Conservation (phyloP, 2,888 invertebrate species). For the Caenorhabditis sp. region DNA sequence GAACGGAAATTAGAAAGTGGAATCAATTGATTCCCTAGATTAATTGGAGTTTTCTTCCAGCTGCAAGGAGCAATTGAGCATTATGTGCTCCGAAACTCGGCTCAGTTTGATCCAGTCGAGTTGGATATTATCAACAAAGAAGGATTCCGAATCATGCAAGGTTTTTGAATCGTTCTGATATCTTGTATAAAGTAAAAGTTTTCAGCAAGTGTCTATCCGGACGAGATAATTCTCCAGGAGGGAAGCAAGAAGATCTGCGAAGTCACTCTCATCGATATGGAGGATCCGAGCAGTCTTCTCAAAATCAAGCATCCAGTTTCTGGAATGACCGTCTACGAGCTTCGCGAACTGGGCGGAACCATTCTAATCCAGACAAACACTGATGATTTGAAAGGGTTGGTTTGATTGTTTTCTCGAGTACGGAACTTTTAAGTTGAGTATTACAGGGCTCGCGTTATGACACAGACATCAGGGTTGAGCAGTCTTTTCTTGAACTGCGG, state of each 20-base stretch:
- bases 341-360: slow-evolving; percentile 66
- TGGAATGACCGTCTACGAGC: slow-evolving; percentile 69
- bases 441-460: slow-evolving; percentile 67
- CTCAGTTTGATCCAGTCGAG: slow-evolving; percentile 79
- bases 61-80: slow-evolving; percentile 78
- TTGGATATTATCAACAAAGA: slow-evolving; percentile 76
- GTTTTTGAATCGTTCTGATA: slow-evolving; percentile 8
- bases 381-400: slow-evolving; percentile 65
- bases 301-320: slow-evolving; percentile 81
- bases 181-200: slow-evolving; percentile 2
- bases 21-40: neutral
- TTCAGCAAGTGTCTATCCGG: slow-evolving; percentile 76
- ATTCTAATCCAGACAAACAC: slow-evolving; percentile 68
- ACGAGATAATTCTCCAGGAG: slow-evolving; percentile 79
- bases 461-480: slow-evolving; percentile 60
- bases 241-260: slow-evolving; percentile 71
- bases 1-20: slow-evolving; percentile 6
- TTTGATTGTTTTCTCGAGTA: neutral
- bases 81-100: slow-evolving; percentile 79
- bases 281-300: slow-evolving; percentile 70
- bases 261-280: slow-evolving; percentile 68
- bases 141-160: slow-evolving; percentile 67
- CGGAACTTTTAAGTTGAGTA: neutral
- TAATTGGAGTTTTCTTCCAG: slow-evolving; percentile 55
- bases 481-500: slow-evolving; percentile 74